phyloP scores from a whole-genome alignment of 2,113 vertebrate species.

The Sylvia atricapilla region DNA sequence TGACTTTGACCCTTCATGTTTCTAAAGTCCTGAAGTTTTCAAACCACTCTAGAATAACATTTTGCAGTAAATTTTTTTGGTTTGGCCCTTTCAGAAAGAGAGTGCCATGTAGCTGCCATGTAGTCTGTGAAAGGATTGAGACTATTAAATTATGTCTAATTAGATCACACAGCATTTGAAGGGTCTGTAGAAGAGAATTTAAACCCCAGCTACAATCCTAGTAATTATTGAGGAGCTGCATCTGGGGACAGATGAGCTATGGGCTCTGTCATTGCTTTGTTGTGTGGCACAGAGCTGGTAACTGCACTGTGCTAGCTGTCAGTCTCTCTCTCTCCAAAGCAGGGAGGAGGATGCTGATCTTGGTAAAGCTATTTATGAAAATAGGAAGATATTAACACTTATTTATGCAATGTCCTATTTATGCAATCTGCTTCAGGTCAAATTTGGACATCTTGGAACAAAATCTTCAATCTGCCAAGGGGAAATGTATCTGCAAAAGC shows the following conservation, averaged over 20 bases:
- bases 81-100: neutral
- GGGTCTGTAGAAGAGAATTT: neutral
- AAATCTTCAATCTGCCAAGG: neutral
- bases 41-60: neutral
- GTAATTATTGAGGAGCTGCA: neutral
- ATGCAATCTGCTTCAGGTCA: neutral
- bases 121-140: neutral
- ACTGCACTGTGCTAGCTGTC: neutral
- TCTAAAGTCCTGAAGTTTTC: neutral
- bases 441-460: neutral
- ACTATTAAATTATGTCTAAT: neutral
- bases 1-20: neutral
- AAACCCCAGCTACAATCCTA: neutral
- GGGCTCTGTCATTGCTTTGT: neutral
- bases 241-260: neutral
- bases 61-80: neutral
- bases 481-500: neutral
- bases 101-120: accelerated
- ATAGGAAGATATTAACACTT: neutral
- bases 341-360: neutral
- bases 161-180: neutral
- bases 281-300: neutral
- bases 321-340: neutral
- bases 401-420: neutral
- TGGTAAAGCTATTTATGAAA: neutral